phyloP scores from a whole-genome alignment of 2,113 vertebrate species.

The Microtus montanus region DNA sequence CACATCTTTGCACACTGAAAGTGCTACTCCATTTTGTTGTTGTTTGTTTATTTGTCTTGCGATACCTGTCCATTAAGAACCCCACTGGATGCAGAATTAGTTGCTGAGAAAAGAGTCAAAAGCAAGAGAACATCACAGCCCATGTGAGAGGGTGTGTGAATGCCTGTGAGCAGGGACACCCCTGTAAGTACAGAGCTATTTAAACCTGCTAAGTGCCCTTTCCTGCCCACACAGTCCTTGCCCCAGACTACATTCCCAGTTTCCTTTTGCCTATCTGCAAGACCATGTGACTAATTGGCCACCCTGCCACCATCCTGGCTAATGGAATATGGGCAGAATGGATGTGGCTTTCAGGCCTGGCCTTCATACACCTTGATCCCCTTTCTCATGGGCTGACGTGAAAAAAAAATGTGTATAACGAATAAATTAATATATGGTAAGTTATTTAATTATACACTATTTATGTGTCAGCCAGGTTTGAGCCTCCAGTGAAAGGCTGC shows the following conservation, averaged over 20 bases:
- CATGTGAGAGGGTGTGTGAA: neutral
- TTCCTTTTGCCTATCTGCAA: neutral
- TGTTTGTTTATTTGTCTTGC: neutral
- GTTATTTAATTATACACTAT: neutral
- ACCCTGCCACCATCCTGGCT: neutral
- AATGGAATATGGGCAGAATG: neutral
- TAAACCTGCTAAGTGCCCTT: neutral
- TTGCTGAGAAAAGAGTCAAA: neutral
- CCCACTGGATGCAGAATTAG: conserved; percentile 1
- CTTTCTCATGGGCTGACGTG: neutral
- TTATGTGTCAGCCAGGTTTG: neutral
- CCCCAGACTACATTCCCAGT: neutral
- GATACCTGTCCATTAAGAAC: neutral
- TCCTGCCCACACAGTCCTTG: neutral
- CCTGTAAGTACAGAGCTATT: neutral
- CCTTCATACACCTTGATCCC: neutral
- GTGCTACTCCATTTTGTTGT: neutral
- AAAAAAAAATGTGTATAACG: neutral
- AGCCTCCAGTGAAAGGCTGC: neutral
- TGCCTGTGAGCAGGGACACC: accelerated
- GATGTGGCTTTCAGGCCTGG: neutral
- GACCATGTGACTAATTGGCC: neutral
- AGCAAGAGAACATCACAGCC: neutral
- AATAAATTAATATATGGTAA: neutral
- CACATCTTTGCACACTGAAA: conserved; percentile 10